Base-by-base conservation (phyloP, 2,113 vertebrate genomes). In the Lagopus leucura region DNA sequence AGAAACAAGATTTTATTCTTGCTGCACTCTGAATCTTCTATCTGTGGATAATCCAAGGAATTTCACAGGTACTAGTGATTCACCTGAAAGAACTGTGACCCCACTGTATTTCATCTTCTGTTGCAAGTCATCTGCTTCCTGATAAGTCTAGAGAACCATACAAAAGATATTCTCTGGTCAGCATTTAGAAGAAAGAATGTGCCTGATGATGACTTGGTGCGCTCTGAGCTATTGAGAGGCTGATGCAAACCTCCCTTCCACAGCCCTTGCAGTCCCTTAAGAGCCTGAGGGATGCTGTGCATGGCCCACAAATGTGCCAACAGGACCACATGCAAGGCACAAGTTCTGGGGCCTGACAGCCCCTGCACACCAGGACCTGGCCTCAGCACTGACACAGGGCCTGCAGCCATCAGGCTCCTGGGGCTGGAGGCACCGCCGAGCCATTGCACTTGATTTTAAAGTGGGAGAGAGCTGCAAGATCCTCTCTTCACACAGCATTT, bases 371-470 rank as follows among this genome's bases (percentile, higher is more conserved):
- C 57, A 95, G 75, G 58, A 75, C 57, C 30, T 0, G 71, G 85
- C 54, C 50, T 17, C 80, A 80, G 38, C 30, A 73, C 95, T 82
- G 83, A 82, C 83, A 94, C 88, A 86, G 58, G 52, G 82, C 60
- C 81, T 60, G 58, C 24, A 94, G 91, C 95, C 82, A 32, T 72
- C 94, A 82, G 94, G 82, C 93, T 96, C 93, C 96, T 84, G 93
- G 81, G 92, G 34, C 88, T 91, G 70, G 43, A 78, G 89, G 77
- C 92, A 82, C 81, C 42, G 91, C 91, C 91, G 93, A 96, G 95
- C 91, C 95, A 82, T 13, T 77, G 92, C 32, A 92, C 93, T 97
- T 97, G 93, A 96, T 97, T 97, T 97, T 96, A 94, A 96, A 97
- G 96, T 95, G 94, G 91, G 89, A 96, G 94, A 95, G 93, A 97